Percentiles rank a stretch among this genome's conserved stretches.
Evolutionary conservation across 2,888 invertebrate genomes (phyloP).

Genomic region (Alloscopus bannaensis): DNA sequence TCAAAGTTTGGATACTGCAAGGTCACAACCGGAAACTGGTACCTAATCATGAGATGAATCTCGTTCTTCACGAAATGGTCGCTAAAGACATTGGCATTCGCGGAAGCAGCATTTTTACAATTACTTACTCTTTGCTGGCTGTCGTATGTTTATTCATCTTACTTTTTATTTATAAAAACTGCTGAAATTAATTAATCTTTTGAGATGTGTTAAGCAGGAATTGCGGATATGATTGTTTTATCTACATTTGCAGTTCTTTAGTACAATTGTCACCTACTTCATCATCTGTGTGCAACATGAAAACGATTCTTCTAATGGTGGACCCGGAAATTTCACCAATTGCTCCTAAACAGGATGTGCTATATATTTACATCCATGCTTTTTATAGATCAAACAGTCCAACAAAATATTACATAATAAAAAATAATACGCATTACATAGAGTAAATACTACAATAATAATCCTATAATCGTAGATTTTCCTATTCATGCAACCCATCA

Average conservation of each 20-base stretch:
- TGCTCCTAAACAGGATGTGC: too few relatives aligned
- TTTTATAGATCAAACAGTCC: too few relatives aligned
- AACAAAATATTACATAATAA: too few relatives aligned
- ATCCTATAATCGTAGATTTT: too few relatives aligned
- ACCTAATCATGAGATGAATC: slow-evolving; percentile 29
- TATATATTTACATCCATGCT: too few relatives aligned
- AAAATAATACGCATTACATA: too few relatives aligned
- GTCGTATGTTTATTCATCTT: slow-evolving; percentile 14
- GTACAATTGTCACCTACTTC: slow-evolving; percentile 36
- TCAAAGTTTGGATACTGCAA: slow-evolving; percentile 27
- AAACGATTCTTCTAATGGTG: too few relatives aligned
- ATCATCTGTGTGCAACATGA: slow-evolving; percentile 39
- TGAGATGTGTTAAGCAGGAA: neutral
- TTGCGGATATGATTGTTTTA: neutral
- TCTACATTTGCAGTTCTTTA: slow-evolving; percentile 29
- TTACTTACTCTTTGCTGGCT: slow-evolving; percentile 35
- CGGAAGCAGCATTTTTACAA: slow-evolving; percentile 36
- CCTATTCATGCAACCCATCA: too few relatives aligned
- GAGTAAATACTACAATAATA: too few relatives aligned
- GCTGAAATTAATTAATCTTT: neutral
- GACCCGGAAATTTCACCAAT: too few relatives aligned
- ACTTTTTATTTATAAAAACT: neutral
- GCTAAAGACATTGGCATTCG: slow-evolving; percentile 29
- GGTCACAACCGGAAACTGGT: slow-evolving; percentile 18
- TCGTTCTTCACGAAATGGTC: slow-evolving; percentile 29